Evolutionary conservation across 1,140 invertebrate genomes (phyloP), one percentile per base, ranked within the genome.

Genomic region (Solenopsis fugax): DNA sequence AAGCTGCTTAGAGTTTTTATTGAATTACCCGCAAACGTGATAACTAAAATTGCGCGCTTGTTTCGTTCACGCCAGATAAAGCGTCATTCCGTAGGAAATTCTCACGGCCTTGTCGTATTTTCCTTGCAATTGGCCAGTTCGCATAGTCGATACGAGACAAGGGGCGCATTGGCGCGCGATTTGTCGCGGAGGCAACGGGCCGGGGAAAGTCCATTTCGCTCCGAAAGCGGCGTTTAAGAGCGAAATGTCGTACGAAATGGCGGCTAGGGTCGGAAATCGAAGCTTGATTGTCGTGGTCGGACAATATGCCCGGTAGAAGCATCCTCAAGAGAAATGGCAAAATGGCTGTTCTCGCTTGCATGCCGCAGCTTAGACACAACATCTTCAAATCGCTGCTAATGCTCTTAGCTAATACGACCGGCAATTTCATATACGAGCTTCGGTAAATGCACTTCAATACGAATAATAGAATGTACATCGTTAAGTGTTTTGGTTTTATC

Each of bases 281-380:
- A 78, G 73, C 48, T 85, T 65, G 73, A 85, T 85, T 85, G 82
- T 77, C 73, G 34, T 29, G 54, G n/a, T 73, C 37, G 73, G 58
- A 85, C 82, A 85, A 85, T 85, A 78, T 78, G 73, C 73, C 48
- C 9, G 48, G 29, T 67, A 78, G 82, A 85, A 85, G 73, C 73
- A 56, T 78, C 48, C 48, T 85, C 73, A 60, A 54, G 73, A 85
- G 73, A 85, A 85, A 78, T 85, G 29, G 71, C 24, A 24, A 62
- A 84, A 84, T 85, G 56, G 58, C 45, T 45, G 21, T 62, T 24
- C 72, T 64, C 45, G 29, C 45, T 76, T 18, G 16, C 18, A 54
- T 21, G 21, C 10, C 13, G 16, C 16, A 50, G 50, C 13, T 84
- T 84, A 84, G 7, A 41, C 64, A 13, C 21, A 41, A n/a, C 24